These are phyloP conservation scores for Archilochus colubris DNA, from an alignment of 2,113 vertebrate genomes.

Conservation along the genomic window DNA sequence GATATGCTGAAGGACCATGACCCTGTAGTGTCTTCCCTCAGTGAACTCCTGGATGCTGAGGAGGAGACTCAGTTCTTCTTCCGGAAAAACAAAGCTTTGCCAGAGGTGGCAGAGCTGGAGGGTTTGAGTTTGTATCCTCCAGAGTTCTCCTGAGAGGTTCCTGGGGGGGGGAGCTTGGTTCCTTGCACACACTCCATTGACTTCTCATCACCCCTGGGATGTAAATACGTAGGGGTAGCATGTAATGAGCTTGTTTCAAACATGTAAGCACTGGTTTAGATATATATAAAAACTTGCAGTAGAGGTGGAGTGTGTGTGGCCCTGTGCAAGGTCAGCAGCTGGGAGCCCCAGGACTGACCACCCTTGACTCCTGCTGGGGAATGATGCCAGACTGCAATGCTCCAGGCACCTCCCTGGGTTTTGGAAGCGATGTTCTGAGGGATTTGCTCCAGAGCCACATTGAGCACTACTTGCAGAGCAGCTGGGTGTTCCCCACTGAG, in stretches of 20 bases:
- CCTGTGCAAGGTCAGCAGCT: fast-evolving
- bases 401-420: neutral
- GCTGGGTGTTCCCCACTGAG: fast-evolving
- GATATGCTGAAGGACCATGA: slow-evolving; percentile 73
- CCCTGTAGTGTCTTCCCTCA: slow-evolving; percentile 72
- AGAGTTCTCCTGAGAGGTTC: neutral
- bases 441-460: neutral
- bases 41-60: slow-evolving; percentile 61
- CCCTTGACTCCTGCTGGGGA: neutral
- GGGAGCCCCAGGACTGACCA: neutral
- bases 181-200: fast-evolving
- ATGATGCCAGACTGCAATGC: neutral
- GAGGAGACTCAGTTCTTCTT: slow-evolving; percentile 65
- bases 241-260: neutral
- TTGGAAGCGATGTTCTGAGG: fast-evolving
- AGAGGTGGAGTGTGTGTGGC: neutral
- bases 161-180: too few species aligned
- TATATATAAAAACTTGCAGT: neutral
- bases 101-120: slow-evolving; percentile 41
- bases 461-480: too few species aligned
- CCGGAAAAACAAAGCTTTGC: slow-evolving; percentile 71
- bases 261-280: neutral
- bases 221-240: fast-evolving
- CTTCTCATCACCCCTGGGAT: neutral
- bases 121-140: neutral